Evolutionary conservation across 1,140 invertebrate genomes (phyloP), one percentile per base, ranked within the genome.

Genomic region (Chlorops oryzae): DNA sequence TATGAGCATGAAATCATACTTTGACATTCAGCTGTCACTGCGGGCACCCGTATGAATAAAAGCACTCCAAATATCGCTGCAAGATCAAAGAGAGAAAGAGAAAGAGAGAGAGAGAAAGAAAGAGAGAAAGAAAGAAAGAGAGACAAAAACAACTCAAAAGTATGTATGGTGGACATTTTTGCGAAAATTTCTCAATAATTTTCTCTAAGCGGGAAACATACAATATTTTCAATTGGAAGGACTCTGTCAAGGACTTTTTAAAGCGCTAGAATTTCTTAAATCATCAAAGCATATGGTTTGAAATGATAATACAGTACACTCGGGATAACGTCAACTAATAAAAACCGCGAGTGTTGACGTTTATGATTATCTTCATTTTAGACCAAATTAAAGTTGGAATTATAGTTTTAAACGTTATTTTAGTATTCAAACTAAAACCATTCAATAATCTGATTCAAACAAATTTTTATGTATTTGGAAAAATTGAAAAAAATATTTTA

Each of bases 21-120:
- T 71, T 71, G 69, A 61, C 69, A 71, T 69, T 71, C 69, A 59
- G 69, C 69, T 64, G 69, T 69, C 59, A 67, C 68, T 57, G 65
- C 59, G 56, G 69, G 69, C 63, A 71, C 67, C 68, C 68, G 70
- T 60, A 70, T 57, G 52, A 70, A 64, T 59, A 68, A 66, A 62
- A 70, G 56, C 59, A 70, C 67, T 67, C 67, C 67, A 60, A 70
- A 70, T 62, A 63, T 59, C 56, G 67, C 67, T 70, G 67, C 62
- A 70, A 67, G 66, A 62, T 64, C 20, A 48, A 23, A 28, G 34
- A 38, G 21, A 38, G 67, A 62, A 55, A 61, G 58, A 64, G 56
- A 59, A 59, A 61, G 57, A 54, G 59, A 63, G 63, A 64, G 62
- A 62, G 63, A 61, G 61, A 63, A 61, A 59, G 63, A 65, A 64